Evolutionary conservation across 2,113 vertebrate species (phyloP), one percentile per base, ranked within the genome.

Genomic region (Syngnathus floridae): DNA sequence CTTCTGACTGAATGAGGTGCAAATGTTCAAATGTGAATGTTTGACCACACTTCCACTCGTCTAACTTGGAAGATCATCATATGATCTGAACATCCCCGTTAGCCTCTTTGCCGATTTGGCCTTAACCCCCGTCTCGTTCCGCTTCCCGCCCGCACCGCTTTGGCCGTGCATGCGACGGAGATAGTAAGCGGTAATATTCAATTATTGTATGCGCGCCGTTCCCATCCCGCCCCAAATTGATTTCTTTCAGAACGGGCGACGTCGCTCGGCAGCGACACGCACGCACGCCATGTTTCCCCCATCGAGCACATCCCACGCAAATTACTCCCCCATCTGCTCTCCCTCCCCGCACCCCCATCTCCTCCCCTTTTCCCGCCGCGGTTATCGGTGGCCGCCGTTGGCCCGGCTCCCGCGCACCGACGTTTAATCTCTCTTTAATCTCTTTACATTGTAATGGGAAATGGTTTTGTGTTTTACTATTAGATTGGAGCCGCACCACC

Each of bases 121-220:
- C 75, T 73, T 73, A 74, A 76, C 78, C 72, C 59, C 72, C 62
- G 77, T 81, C 74, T 85, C 37, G 40, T 37, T 55, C 62, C 16
- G 48, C 68, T 79, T 72, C 41, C 4, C 69, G 22, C 64, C 71
- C 4, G 16, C 5, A 65, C 73, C 65, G 67, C 71, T 62, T 75
- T 17, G 81, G 78, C 79, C 63, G 63, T 67, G 82, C 80, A 82
- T 81, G 86, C 76, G 78, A 78, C 82, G 82, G 82, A 86, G 86
- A 88, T 85, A 83, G 88, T 82, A 86, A 82, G 87, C 77, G 79
- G 89, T 91, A 90, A 91, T 91, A 90, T 90, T 91, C 89, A 91
- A 91, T 91, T 91, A 90, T 89, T 91, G 91, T 89, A 91, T 88
- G 89, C 88, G 87, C 82, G 80, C 68, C 65, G 62, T 84, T 80